Conservation (phyloP, 2,113 vertebrate species). For the Oncorhynchus gorbuscha region DNA sequence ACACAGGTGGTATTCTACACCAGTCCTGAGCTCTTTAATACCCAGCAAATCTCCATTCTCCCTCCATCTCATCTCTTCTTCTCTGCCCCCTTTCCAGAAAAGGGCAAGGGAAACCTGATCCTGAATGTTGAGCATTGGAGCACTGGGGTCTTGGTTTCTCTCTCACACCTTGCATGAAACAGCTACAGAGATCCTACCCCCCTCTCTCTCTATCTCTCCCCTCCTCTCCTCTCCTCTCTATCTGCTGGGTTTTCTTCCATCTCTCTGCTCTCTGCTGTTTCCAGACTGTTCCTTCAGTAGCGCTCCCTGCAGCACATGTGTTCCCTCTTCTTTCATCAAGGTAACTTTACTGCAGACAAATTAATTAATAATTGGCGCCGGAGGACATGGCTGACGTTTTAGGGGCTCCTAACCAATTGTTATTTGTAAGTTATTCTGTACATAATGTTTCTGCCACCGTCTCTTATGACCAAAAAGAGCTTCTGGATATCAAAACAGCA, state of each 20-base stretch:
- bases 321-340: too few relatives aligned
- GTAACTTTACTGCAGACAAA: slow-evolving; percentile 67
- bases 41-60: slow-evolving; percentile 13
- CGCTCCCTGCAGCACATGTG: slow-evolving; percentile 69
- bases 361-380: slow-evolving; percentile 28
- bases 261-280: slow-evolving; percentile 54
- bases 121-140: slow-evolving; percentile 25
- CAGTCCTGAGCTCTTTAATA: slow-evolving; percentile 51
- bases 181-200: neutral
- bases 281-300: slow-evolving; percentile 51
- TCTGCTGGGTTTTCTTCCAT: neutral
- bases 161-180: neutral
- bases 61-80: slow-evolving; percentile 4
- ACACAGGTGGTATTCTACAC: slow-evolving; percentile 64
- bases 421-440: too few relatives aligned
- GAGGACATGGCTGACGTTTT: too few relatives aligned
- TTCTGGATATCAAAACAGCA: too few relatives aligned
- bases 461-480: too few relatives aligned
- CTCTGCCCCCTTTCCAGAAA: neutral
- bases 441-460: too few relatives aligned
- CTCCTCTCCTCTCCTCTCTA: neutral
- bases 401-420: too few relatives aligned
- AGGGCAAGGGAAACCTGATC: slow-evolving; percentile 46
- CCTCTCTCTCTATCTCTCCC: slow-evolving; percentile 1
- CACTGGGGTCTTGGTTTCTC: neutral